Conservation (phyloP, 1,140 invertebrate species). For the Elymnias hypermnestra region DNA sequence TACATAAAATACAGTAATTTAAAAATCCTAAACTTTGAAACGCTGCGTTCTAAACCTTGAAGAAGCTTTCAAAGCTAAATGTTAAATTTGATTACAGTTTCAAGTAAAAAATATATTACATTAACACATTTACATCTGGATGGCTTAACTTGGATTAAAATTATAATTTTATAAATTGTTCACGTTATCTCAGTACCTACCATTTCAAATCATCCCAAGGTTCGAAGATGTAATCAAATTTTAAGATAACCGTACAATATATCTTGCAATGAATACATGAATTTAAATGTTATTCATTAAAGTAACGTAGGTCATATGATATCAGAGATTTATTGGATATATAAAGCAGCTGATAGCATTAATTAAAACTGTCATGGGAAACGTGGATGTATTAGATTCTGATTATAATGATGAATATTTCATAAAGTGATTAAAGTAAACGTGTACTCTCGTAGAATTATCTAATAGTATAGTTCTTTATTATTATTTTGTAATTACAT, state of each 20-base stretch:
- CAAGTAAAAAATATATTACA: background rate
- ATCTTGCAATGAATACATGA: conserved; percentile 14
- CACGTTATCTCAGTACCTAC: conserved; percentile 2
- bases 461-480: no score
- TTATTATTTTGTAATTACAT: no score
- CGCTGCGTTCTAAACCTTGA: no score
- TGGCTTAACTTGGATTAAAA: background rate
- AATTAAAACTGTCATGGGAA: conserved; percentile 20
- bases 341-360: conserved; percentile 15
- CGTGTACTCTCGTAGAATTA: no score
- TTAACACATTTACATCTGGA: background rate
- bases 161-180: conserved; percentile 3
- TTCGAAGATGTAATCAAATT: conserved; percentile 13
- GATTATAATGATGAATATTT: no score
- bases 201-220: conserved; percentile 1
- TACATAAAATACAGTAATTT: no score
- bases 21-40: no score
- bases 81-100: no score
- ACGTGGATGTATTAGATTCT: no score
- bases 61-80: background rate
- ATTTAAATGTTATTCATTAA: conserved; percentile 22
- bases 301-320: conserved; percentile 16
- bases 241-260: conserved; percentile 11
- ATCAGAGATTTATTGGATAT: conserved; percentile 18
- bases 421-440: no score